Conservation (phyloP, 37 sponge, comb jelly and placozoan species). For the Geodia barretti region DNA sequence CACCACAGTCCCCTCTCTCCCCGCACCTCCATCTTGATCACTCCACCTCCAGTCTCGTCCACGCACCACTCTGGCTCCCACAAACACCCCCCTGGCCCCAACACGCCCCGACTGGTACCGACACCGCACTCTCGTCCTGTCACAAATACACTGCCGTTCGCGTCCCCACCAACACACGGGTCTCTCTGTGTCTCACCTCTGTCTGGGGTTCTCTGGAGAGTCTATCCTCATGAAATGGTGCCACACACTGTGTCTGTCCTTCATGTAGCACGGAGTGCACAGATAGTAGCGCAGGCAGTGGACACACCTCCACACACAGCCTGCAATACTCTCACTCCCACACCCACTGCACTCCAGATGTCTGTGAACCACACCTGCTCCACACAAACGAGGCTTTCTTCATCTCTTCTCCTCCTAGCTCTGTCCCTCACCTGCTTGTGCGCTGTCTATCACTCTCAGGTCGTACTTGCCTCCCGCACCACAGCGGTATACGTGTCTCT, state of each 20-base stretch:
- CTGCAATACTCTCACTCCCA: background rate
- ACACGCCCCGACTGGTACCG: too few relatives aligned
- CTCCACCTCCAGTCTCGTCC: too few relatives aligned
- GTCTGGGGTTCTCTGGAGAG: too few relatives aligned
- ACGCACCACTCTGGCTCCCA: too few relatives aligned
- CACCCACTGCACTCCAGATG: background rate
- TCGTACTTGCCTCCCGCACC: conserved; percentile 64
- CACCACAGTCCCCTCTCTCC: too few relatives aligned
- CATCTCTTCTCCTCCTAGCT: conserved; percentile 24
- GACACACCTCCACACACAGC: conserved; percentile 74
- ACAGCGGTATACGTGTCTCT: conserved; percentile 67
- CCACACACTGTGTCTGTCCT: conserved; percentile 70
- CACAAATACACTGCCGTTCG: too few relatives aligned
- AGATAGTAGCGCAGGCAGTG: conserved; percentile 76
- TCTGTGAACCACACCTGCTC: background rate
- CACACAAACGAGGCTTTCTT: conserved; percentile 32
- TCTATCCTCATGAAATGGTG: conserved; percentile 69
- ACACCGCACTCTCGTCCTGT: too few relatives aligned
- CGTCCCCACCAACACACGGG: too few relatives aligned
- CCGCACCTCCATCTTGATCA: too few relatives aligned
- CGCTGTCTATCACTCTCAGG: conserved; percentile 72
- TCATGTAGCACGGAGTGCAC: conserved; percentile 83
- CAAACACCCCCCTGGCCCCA: too few relatives aligned
- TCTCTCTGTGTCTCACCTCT: too few relatives aligned
- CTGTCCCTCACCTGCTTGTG: conserved; percentile 71